Percentiles rank a stretch among this genome's conserved stretches.
Conservation (phyloP, 2,797 vertebrate genomes). For the Notolepis coatsorum region DNA sequence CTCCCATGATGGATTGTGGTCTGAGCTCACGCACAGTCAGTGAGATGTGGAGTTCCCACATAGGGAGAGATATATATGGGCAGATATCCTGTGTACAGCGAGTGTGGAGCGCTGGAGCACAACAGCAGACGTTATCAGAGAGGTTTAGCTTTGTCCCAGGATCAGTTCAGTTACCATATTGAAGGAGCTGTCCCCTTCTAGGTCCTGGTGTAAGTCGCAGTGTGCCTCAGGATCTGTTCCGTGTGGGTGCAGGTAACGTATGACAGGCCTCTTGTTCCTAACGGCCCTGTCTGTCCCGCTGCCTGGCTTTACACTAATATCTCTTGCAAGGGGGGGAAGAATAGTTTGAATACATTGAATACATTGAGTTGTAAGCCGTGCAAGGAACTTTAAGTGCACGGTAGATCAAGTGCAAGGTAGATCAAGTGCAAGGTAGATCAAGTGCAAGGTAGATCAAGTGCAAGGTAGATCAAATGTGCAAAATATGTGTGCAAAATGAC, state of each 20-base stretch:
- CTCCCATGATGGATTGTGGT: constrained; percentile 2
- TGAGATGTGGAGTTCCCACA: neutral
- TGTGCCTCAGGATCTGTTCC: constrained; percentile 79
- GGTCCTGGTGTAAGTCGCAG: constrained; percentile 79
- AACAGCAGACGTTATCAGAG: neutral
- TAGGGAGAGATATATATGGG: neutral
- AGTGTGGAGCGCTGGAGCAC: neutral
- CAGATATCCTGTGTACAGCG: constrained; percentile 1
- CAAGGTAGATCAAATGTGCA: neutral
- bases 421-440: neutral
- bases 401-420: neutral
- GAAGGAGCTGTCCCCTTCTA: constrained; percentile 71
- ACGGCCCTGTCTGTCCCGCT: constrained; percentile 46
- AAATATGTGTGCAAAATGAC: neutral
- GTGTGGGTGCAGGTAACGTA: constrained; percentile 77
- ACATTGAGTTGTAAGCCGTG: neutral
- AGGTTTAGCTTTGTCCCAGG: neutral
- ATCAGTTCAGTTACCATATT: constrained; percentile 49
- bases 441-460: neutral
- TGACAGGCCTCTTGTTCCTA: constrained; percentile 41
- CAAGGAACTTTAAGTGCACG: too few relatives aligned
- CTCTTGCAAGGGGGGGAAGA: constrained; percentile 15
- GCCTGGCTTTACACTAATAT: constrained; percentile 69
- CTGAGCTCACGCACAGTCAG: constrained; percentile 4
- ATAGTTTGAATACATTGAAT: neutral